Evolutionary conservation across 2,113 vertebrate genomes (phyloP).

Genomic region (Crocuta crocuta): DNA sequence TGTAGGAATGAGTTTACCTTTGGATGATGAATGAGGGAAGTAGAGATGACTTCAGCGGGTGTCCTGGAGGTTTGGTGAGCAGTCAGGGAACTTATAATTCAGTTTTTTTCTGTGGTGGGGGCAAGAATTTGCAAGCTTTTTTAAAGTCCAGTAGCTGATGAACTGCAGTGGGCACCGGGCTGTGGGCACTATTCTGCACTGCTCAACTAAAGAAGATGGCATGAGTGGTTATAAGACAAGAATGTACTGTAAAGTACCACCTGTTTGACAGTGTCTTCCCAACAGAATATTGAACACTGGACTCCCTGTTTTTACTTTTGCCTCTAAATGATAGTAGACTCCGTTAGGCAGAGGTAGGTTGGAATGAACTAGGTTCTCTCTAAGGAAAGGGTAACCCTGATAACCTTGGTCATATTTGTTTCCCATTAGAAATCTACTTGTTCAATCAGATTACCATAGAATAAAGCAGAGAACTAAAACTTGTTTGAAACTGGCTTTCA

Average conservation of each 20-base stretch:
- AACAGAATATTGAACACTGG: not conserved
- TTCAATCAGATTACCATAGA: not conserved
- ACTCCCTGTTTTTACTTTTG: conserved; percentile 2
- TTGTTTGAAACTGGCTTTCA: not conserved
- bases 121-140: not conserved
- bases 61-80: not conserved
- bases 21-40: not conserved
- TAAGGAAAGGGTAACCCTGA: not conserved
- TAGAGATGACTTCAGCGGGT: not conserved
- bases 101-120: not conserved
- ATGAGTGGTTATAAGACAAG: not conserved
- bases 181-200: not conserved
- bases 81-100: not conserved
- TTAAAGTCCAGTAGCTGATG: not conserved
- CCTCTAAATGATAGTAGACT: not conserved
- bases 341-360: not conserved
- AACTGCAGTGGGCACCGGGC: not conserved
- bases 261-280: not conserved
- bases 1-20: not conserved
- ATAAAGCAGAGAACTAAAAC: conserved; percentile 36
- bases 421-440: conserved; percentile 2
- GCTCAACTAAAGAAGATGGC: not conserved
- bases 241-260: not conserved
- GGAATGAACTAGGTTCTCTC: not conserved
- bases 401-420: conserved; percentile 11